These are phyloP conservation scores for Merluccius polli DNA, from an alignment of 2,797 vertebrate species.

Conservation along the genomic window DNA sequence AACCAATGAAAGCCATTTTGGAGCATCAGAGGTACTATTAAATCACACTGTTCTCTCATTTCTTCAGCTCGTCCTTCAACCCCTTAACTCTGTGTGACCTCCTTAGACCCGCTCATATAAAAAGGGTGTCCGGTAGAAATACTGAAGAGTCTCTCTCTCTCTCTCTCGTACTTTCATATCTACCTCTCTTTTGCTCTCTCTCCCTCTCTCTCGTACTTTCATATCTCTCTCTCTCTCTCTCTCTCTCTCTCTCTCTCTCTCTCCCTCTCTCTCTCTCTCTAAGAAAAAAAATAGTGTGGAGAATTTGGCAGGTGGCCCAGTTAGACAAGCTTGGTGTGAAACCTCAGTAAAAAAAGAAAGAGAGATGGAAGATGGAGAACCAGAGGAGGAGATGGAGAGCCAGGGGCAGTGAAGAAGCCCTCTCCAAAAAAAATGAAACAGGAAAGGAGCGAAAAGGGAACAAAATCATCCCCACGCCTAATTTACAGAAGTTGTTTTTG, in stretches of 20 bases:
- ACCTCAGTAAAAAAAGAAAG: background rate
- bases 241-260: background rate
- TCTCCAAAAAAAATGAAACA: background rate
- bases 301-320: background rate
- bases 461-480: background rate
- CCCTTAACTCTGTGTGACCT: background rate
- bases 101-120: background rate
- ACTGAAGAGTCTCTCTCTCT: background rate
- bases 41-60: slow-evolving; percentile 3
- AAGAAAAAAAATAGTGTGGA: background rate
- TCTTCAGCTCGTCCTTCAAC: background rate
- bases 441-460: background rate
- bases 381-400: background rate
- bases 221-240: background rate
- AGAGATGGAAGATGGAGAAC: background rate
- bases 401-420: background rate
- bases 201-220: background rate
- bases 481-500: background rate
- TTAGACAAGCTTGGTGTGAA: background rate
- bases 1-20: background rate
- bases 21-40: background rate
- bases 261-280: background rate
- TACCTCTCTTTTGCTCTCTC: background rate
- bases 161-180: background rate
- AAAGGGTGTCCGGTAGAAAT: background rate